Conservation (phyloP, 2,888 invertebrate species). For the Mactromeris polynyma region DNA sequence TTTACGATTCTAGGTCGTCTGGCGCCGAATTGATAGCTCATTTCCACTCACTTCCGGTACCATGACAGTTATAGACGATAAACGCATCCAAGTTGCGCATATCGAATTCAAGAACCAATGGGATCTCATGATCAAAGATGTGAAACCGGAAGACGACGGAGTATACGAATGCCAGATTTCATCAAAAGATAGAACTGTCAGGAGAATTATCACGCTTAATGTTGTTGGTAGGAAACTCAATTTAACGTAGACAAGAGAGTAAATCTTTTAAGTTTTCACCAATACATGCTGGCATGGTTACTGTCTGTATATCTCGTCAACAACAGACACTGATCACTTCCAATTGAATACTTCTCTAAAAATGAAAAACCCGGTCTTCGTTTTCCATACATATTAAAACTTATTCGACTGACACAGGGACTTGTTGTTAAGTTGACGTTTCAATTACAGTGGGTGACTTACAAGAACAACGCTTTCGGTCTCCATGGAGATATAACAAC, state of each 20-base stretch:
- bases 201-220: conserved; percentile 72
- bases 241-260: background rate
- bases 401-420: background rate
- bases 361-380: background rate
- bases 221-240: conserved; percentile 70
- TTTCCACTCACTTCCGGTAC: conserved; percentile 79
- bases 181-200: conserved; percentile 73
- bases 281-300: background rate
- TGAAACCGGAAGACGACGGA: conserved; percentile 74
- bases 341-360: background rate
- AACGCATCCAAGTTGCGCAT: conserved; percentile 73
- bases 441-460: background rate
- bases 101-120: conserved; percentile 72
- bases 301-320: background rate
- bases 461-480: no score
- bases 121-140: conserved; percentile 78
- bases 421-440: background rate
- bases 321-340: background rate
- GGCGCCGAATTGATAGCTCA: conserved; percentile 73
- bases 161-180: conserved; percentile 81
- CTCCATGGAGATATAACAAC: no score
- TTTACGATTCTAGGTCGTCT: conserved; percentile 73
- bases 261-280: background rate
- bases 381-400: background rate
- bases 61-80: conserved; percentile 75